These are phyloP conservation scores for Lagopus leucura DNA, from an alignment of 2,113 vertebrate species.

Conservation along the genomic window DNA sequence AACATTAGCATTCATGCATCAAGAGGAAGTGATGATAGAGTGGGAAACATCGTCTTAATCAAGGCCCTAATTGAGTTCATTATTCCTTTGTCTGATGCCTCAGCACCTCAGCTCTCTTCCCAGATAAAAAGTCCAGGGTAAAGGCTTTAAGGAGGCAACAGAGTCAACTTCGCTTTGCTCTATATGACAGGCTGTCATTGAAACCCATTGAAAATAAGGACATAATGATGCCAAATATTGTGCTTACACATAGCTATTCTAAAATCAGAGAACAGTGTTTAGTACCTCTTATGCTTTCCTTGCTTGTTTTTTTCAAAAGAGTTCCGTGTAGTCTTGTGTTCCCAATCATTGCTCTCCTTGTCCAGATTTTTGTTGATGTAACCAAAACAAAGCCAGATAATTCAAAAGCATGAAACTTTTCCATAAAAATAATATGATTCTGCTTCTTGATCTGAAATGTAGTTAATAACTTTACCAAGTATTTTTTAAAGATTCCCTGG, in stretches of 20 bases:
- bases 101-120: not conserved
- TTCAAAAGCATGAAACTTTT: not conserved
- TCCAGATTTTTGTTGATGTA: not conserved
- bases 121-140: not conserved
- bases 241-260: not conserved
- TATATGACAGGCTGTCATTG: not conserved
- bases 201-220: not conserved
- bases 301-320: not conserved
- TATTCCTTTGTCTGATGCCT: not conserved
- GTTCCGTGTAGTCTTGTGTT: not conserved
- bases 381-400: not conserved
- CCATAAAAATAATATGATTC: not conserved
- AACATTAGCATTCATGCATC: not conserved
- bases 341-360: not conserved
- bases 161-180: not conserved
- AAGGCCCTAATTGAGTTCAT: not conserved
- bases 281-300: not conserved
- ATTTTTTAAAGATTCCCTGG: not conserved
- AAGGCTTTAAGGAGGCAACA: not conserved
- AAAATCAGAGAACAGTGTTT: not conserved
- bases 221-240: not conserved
- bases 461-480: not conserved
- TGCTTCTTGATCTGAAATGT: not conserved
- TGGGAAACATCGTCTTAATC: conserved; percentile 1
- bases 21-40: conserved; percentile 22